A percentile compares a stretch with the other conserved stretches of the same genome.
phyloP scores from a whole-genome alignment of 2,113 vertebrate genomes.

The Azemiops feae region DNA sequence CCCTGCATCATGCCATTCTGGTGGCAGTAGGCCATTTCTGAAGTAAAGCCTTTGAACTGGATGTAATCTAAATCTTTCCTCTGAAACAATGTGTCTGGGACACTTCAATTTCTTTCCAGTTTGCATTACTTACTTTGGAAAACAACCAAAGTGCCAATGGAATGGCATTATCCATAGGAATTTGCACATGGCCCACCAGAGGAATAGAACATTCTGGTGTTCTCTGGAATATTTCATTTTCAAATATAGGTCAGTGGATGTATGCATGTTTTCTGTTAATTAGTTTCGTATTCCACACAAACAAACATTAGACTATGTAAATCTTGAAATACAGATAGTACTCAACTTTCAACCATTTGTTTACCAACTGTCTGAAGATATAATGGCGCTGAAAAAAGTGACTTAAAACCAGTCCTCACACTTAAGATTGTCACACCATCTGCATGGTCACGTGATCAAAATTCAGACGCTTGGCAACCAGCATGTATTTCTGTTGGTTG shows the following conservation, averaged over 20 bases:
- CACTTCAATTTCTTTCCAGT: not conserved
- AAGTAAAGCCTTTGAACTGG: not conserved
- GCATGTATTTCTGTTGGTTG: too few relatives aligned
- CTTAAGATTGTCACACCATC: too few relatives aligned
- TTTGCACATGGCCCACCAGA: not conserved
- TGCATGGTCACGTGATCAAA: too few relatives aligned
- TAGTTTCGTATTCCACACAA: not conserved
- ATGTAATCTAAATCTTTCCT: not conserved
- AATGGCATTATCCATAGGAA: not conserved
- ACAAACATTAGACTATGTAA: not conserved
- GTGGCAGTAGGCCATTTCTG: not conserved
- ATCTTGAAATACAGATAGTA: not conserved
- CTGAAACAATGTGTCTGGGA: not conserved
- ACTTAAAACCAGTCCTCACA: too few relatives aligned
- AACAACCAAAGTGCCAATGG: not conserved
- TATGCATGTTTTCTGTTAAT: not conserved
- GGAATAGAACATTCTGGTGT: not conserved
- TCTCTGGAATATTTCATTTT: not conserved
- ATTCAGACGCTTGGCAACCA: too few relatives aligned
- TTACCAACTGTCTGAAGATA: too few relatives aligned
- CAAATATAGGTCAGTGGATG: not conserved
- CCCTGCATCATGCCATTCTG: not conserved
- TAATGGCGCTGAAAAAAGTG: too few relatives aligned
- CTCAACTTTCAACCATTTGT: too few relatives aligned
- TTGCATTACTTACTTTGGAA: not conserved